phyloP scores from a whole-genome alignment of 2,113 vertebrate species.

The Atlantisia rogersi region DNA sequence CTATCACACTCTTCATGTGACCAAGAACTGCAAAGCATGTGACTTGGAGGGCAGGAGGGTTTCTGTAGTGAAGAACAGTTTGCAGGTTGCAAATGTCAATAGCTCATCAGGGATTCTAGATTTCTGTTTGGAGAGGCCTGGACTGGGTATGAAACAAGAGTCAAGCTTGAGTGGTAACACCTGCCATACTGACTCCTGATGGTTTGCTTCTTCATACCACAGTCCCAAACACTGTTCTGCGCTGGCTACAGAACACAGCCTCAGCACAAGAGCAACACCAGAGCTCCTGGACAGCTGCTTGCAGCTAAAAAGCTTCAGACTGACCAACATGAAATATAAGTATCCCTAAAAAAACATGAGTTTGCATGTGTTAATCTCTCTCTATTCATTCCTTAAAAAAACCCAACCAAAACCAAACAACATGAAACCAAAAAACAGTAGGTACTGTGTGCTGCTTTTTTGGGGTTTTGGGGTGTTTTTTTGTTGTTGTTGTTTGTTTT shows the following conservation, averaged over 20 bases:
- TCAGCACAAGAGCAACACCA: neutral
- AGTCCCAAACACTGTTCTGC: accelerated
- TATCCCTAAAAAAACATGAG: neutral
- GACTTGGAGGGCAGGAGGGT: neutral
- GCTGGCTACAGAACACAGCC: neutral
- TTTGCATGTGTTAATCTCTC: no score
- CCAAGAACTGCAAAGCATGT: accelerated
- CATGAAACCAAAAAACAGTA: neutral
- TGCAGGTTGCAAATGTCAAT: neutral
- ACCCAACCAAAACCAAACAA: neutral
- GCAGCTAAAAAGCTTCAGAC: neutral
- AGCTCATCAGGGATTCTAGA: neutral
- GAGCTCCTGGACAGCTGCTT: neutral
- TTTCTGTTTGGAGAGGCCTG: neutral
- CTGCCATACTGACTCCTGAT: neutral
- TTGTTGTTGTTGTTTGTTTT: neutral
- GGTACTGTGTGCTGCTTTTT: neutral
- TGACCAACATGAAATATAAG: neutral
- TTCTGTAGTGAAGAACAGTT: neutral
- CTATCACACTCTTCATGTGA: neutral
- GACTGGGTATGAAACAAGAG: neutral
- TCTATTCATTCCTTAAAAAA: neutral
- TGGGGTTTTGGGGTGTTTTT: no score
- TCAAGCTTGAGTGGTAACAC: neutral
- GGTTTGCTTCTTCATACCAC: neutral